Evolutionary conservation across 2,888 invertebrate species (phyloP).

Genomic region (Macaria liturata): DNA sequence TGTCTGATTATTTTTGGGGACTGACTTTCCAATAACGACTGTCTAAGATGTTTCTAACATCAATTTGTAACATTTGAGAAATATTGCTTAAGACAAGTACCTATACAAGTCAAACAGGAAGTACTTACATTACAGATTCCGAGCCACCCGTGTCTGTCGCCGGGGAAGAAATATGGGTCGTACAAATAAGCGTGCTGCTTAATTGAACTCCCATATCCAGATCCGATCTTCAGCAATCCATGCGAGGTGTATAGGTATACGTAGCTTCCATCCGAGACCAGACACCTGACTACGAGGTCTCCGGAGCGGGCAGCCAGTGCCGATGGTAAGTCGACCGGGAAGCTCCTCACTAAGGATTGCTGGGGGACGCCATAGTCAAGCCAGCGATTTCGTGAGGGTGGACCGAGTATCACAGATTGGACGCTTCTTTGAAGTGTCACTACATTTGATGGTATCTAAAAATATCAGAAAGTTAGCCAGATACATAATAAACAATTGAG

Average conservation of each 20-base stretch:
- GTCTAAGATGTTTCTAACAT: too few species aligned
- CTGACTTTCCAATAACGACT: too few species aligned
- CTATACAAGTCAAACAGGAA: too few species aligned
- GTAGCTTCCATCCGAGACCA: conserved; percentile 95
- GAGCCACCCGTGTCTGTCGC: conserved; percentile 91
- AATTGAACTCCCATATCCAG: conserved; percentile 96
- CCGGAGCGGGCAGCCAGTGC: conserved; percentile 57
- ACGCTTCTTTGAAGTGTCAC: conserved; percentile 94
- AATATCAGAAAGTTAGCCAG: conserved; percentile 10
- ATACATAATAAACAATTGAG: too few species aligned
- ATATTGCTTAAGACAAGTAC: too few species aligned
- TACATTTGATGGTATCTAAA: conserved; percentile 92
- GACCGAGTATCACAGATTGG: conserved; percentile 93
- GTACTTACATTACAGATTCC: conserved; percentile 90
- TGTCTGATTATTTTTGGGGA: too few species aligned
- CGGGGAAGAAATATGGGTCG: conserved; percentile 91
- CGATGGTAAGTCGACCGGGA: conserved; percentile 76
- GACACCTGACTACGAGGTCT: conserved; percentile 79
- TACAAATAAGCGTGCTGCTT: conserved; percentile 94
- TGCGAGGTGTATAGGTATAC: conserved; percentile 93
- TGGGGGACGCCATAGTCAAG: conserved; percentile 93
- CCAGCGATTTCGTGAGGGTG: conserved; percentile 93
- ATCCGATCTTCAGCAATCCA: conserved; percentile 96
- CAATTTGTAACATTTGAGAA: too few species aligned
- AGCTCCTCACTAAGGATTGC: conserved; percentile 88